A percentile compares a stretch with the other conserved stretches of the same genome.
phyloP scores from a whole-genome alignment of 35 echinoderm and acorn worm species.

The Chiridota heheva region DNA sequence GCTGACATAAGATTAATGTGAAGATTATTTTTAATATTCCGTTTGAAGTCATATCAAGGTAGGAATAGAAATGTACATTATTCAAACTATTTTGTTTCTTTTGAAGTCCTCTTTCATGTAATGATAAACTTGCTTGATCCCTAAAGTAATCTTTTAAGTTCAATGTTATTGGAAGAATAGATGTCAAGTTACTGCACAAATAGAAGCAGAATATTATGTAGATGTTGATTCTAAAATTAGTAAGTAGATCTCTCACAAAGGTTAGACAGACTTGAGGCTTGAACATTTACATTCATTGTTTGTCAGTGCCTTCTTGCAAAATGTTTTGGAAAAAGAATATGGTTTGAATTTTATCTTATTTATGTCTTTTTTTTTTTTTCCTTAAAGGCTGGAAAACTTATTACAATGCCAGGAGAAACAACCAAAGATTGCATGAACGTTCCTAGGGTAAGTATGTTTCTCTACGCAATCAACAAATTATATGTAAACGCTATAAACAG shows the following conservation, averaged over 20 bases:
- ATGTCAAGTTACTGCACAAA: too few relatives aligned
- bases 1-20: neutral
- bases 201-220: neutral
- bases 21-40: neutral
- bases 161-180: too few relatives aligned
- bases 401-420: conserved; percentile 85
- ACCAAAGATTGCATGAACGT: conserved; percentile 85
- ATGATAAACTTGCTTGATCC: too few relatives aligned
- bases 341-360: neutral
- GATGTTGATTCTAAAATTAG: neutral
- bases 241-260: neutral
- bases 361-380: conserved; percentile 20
- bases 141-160: too few relatives aligned
- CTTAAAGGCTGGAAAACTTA: conserved; percentile 88
- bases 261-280: too few relatives aligned
- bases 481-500: too few relatives aligned
- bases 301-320: neutral
- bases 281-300: neutral
- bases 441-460: conserved; percentile 65
- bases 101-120: neutral
- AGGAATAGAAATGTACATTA: neutral
- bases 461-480: too few relatives aligned
- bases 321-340: neutral
- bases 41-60: neutral
- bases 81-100: neutral